These are phyloP conservation scores for Acropora tenuis DNA, from an alignment of 64 coral and sea anemone species.

Conservation along the genomic window DNA sequence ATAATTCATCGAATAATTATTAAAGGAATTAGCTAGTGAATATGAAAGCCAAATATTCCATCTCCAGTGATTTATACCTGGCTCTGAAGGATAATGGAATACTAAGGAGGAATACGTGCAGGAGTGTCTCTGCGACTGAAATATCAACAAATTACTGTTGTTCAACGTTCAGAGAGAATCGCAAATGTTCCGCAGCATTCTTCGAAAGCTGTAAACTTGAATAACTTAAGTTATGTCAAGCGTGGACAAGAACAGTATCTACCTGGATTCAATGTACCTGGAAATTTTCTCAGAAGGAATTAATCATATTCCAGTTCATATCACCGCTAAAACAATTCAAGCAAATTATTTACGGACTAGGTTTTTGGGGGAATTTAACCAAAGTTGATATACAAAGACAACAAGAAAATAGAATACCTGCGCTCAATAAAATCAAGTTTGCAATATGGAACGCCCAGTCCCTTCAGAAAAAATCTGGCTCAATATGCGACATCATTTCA, in stretches of 20 bases:
- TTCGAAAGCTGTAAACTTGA: neutral
- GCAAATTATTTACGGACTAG: neutral
- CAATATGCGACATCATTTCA: conserved; percentile 30
- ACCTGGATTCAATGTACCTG: neutral
- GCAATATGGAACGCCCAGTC: conserved; percentile 30
- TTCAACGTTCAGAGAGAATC: neutral
- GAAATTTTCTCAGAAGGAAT: neutral
- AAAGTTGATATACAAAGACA: neutral
- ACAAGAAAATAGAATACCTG: neutral
- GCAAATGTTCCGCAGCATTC: neutral
- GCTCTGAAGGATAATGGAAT: neutral
- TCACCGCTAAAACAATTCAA: neutral
- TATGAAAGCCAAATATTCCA: neutral
- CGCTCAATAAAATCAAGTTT: conserved; percentile 5
- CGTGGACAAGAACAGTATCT: neutral
- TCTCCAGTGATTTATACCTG: neutral
- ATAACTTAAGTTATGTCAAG: conserved; percentile 5
- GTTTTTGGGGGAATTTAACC: neutral
- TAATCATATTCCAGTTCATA: conserved; percentile 13
- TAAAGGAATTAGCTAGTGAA: neutral
- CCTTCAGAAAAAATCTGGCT: conserved; percentile 31
- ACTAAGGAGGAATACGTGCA: neutral
- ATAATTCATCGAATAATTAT: neutral
- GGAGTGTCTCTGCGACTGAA: neutral
- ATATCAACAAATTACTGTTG: conserved; percentile 2